Evolutionary conservation across 2,888 invertebrate genomes (phyloP), one percentile per base, ranked within the genome.

Genomic region (Thera obeliscata): DNA sequence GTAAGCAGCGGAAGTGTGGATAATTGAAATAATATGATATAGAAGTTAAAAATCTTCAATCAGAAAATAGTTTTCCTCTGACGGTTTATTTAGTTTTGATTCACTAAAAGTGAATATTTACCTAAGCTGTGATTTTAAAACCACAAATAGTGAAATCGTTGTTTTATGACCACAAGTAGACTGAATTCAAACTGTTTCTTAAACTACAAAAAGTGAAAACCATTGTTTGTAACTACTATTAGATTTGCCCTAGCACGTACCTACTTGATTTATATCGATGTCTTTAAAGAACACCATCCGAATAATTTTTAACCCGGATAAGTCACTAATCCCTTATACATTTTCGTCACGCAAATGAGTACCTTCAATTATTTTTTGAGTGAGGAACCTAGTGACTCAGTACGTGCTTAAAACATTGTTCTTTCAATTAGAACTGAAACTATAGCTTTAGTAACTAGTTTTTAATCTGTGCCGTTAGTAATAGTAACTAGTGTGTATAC

Each of bases 401-500:
- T 63, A 36, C 54, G 60, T 62, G 66, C 60, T 65, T 65, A 61
- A 59, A 66, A 65, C 64, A 62, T 50, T 72, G 67, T 64, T 67
- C 55, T 59, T 59, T 64, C 62, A 73, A 71, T 73, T 71, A 67
- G 56, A 55, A 55, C 48, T 41, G 55, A 46, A 59, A 66, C 62
- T 57, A 65, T 64, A 57, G 64, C 54, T 59, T 62, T 68, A 71
- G 55, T 64, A 41, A 61, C 64, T 61, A 56, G 59, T 3, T 8
- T 12, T 33, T 55, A 8, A 43, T 43, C 41, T 54, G 54, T 61
- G 11, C 2, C 2, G 4, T 9, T 46, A 35, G 2, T 3, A 22
- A 56, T 56, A 63, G 57, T 59, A 48, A 48, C 49, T 43, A 50
- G 41, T 65, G 4, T 36, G 8, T 43, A 56, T 43, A 56, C 60